phyloP scores from a whole-genome alignment of 1,140 invertebrate genomes.

The Tenebrio molitor region DNA sequence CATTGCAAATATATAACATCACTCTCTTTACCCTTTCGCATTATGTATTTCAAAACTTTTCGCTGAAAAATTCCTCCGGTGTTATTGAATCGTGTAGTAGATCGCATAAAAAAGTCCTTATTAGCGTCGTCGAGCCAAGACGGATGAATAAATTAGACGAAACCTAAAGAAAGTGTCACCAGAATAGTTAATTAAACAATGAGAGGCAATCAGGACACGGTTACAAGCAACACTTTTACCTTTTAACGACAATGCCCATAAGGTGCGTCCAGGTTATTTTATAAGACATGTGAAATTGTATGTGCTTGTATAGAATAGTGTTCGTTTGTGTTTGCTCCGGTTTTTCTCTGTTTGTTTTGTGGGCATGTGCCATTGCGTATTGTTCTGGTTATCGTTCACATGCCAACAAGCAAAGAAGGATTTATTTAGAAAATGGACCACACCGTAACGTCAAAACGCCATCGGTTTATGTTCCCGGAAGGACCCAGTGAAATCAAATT shows the following conservation, averaged over 20 bases:
- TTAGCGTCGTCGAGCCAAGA: neutral
- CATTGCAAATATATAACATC: too few relatives aligned
- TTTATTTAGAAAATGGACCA: constrained; percentile 5
- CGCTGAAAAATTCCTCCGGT: too few relatives aligned
- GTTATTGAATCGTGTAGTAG: too few relatives aligned
- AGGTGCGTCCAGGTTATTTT: neutral
- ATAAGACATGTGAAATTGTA: too few relatives aligned
- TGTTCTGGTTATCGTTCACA: neutral
- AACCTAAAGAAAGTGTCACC: neutral
- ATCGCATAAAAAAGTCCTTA: too few relatives aligned
- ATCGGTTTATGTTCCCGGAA: too few relatives aligned
- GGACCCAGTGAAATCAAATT: neutral
- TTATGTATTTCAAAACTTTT: too few relatives aligned
- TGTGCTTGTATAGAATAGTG: neutral
- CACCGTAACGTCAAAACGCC: neutral
- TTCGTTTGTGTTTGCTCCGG: neutral
- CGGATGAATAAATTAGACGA: constrained; percentile 1
- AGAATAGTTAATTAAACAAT: constrained; percentile 6
- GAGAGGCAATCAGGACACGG: neutral
- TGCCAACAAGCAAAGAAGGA: neutral
- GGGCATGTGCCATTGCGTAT: neutral
- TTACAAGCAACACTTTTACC: constrained; percentile 6
- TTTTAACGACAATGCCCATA: neutral
- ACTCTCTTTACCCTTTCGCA: too few relatives aligned
- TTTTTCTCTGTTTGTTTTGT: neutral